A percentile compares a stretch with the other conserved stretches of the same genome.
Evolutionary conservation across 2,113 vertebrate genomes (phyloP).

Genomic region (Mionectes macconnelli): DNA sequence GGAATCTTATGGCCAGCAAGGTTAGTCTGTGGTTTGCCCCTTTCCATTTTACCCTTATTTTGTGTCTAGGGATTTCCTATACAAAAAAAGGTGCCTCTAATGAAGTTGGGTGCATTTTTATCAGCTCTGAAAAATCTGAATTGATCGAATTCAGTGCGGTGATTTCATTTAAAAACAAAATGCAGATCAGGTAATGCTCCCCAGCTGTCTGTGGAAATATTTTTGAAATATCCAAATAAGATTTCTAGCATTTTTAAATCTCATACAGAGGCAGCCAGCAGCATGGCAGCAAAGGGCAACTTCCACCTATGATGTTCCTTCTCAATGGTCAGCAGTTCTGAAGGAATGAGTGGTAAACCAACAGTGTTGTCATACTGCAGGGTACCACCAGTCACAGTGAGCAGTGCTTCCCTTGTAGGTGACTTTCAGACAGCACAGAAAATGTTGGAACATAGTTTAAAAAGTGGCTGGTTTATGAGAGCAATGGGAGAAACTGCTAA

Average conservation of each 20-base stretch:
- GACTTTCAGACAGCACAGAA: background rate
- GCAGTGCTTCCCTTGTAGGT: background rate
- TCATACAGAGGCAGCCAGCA: background rate
- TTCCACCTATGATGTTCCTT: background rate
- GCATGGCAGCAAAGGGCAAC: background rate
- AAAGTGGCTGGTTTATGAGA: background rate
- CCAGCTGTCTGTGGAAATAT: background rate
- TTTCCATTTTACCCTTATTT: background rate
- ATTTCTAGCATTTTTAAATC: slow-evolving; percentile 2
- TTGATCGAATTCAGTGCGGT: background rate
- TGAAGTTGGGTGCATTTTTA: background rate
- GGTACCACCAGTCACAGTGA: background rate
- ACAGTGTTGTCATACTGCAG: background rate
- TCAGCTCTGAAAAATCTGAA: background rate
- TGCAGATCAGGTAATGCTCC: background rate
- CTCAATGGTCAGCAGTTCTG: background rate
- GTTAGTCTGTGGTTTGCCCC: background rate
- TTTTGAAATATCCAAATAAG: background rate
- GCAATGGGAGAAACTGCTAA: background rate
- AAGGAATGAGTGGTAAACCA: background rate
- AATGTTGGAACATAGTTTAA: background rate
- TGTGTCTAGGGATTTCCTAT: background rate
- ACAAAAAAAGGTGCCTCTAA: background rate
- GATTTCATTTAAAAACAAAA: slow-evolving; percentile 14
- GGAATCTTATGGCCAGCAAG: background rate